A percentile compares a stretch with the other conserved stretches of the same genome.
phyloP scores from a whole-genome alignment of 2,888 invertebrate genomes.

The Pseudoips prasinana region DNA sequence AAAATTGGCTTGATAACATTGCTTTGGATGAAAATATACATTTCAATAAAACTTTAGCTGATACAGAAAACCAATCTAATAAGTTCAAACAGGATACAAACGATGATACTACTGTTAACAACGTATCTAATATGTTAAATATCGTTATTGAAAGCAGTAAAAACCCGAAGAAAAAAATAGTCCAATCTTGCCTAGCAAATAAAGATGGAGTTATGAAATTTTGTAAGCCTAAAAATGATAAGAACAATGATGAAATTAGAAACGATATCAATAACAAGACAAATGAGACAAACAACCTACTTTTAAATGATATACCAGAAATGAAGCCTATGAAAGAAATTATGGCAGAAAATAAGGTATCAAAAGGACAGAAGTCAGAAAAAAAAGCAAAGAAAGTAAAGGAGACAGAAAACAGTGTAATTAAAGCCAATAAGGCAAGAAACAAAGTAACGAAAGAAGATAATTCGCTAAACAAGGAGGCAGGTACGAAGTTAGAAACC shows the following conservation, averaged over 20 bases:
- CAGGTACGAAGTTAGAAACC: too few species aligned
- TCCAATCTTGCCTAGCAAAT: slow-evolving; percentile 62
- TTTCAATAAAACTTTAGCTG: slow-evolving; percentile 11
- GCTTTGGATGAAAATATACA: slow-evolving; percentile 25
- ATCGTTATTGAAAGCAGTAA: slow-evolving; percentile 14
- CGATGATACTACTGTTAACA: not conserved
- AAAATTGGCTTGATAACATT: slow-evolving; percentile 57
- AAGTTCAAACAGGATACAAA: not conserved
- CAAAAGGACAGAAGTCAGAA: too few species aligned
- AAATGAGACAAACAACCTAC: too few species aligned
- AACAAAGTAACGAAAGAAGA: not conserved
- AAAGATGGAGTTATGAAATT: slow-evolving; percentile 69
- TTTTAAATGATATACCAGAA: too few species aligned
- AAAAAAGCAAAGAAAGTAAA: too few species aligned
- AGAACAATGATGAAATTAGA: too few species aligned
- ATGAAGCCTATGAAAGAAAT: not conserved
- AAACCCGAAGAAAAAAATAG: slow-evolving; percentile 37
- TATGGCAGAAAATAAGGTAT: too few species aligned
- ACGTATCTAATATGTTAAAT: slow-evolving; percentile 1
- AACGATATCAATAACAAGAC: too few species aligned
- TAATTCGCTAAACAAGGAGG: too few species aligned
- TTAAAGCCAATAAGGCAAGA: not conserved
- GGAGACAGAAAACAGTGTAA: slow-evolving; percentile 6
- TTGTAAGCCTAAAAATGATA: slow-evolving; percentile 47
- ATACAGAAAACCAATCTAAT: slow-evolving; percentile 2